Base-by-base conservation (phyloP, 35 echinoderm and acorn worm species). In the Lytechinus pictus region DNA sequence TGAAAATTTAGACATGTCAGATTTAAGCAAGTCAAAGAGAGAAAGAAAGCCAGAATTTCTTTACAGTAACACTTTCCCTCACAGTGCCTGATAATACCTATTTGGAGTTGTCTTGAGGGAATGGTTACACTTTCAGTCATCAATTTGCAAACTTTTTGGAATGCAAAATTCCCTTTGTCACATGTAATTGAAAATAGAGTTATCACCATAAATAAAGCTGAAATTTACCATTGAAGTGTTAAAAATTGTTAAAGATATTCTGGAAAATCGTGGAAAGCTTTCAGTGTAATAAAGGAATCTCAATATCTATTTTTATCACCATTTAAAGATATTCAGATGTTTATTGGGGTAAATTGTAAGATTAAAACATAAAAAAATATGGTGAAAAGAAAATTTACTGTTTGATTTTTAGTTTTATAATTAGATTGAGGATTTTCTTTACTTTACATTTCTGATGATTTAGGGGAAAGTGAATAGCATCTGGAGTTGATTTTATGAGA, bases 1-100 rank as follows among this genome's bases (percentile, higher is more conserved):
- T 79, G 66, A 79, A 79, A 79, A 79, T 79, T 79, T 24, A 79
- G 66, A 79, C 66, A 79, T 79, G 66, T 79, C 66, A 79, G 66
- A 79, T 79, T 79, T 8, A 7, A 1, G 21, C 66, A 79, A 79
- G 66, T 79, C 21, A 79, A 6, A 79, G 66, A 24, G 66, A 71
- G 19, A 79, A 3, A 6, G 21, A n/a, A 79, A n/a, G 66, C 19
- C 4, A n/a, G 66, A n/a, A 24, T 79, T 79, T n/a, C 66, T 24
- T 24, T 79, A 79, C 66, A 79, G 66, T 79, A 79, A 79, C 66
- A 7, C 66, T 79, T 79, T 79, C 21, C 19, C n/a, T n/a, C 21
- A 79, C 19, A 79, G n/a, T 79, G 66, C 19, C 66, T 79, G 19
- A n/a, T 1, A 79, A 79, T 79, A 79, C 66, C n/a, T 79, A 79